A percentile compares a stretch with the other conserved stretches of the same genome.
Evolutionary conservation across 2,113 vertebrate genomes (phyloP).

Genomic region (Sus scrofa): T2T-Sscrofa CM000825.6:156582001-156582500

Average conservation of each 20-base stretch:
- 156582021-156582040: background rate
- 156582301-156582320: background rate
- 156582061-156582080: background rate
- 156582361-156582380: background rate
- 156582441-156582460: background rate
- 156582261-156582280: too few relatives aligned
- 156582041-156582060: background rate
- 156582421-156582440: background rate
- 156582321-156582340: background rate
- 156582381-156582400: background rate
- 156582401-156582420: background rate
- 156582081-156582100: background rate
- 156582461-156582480: background rate
- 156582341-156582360: background rate
- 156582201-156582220: background rate
- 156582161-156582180: too few relatives aligned
- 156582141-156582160: background rate
- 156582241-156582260: rapidly evolving
- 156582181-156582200: background rate
- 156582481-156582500: background rate
- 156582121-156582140: background rate
- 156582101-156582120: background rate
- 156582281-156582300: background rate
- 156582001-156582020: background rate
- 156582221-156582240: background rate